Evolutionary conservation across 1,140 invertebrate species (phyloP).

Genomic region (Berghia stephanieae): DNA sequence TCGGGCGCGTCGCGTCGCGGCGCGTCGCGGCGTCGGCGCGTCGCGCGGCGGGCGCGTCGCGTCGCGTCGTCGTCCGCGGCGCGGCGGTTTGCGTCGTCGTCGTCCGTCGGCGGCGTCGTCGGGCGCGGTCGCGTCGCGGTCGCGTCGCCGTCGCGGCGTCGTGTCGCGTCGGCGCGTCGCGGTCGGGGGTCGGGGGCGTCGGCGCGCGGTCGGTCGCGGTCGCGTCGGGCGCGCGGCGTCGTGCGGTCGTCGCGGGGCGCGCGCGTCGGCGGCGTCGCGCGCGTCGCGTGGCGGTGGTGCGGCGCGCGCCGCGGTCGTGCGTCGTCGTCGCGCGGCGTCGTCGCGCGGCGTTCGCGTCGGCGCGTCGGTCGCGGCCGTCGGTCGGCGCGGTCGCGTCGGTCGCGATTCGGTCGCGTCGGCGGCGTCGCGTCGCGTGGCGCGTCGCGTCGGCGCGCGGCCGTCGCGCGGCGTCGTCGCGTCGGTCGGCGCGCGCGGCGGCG

Average conservation of each 20-base stretch:
- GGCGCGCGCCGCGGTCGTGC: background rate
- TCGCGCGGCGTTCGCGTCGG: background rate
- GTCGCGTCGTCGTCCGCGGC: background rate
- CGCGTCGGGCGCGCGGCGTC: background rate
- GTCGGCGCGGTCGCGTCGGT: background rate
- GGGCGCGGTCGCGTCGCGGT: background rate
- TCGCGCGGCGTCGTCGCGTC: conserved; percentile 8
- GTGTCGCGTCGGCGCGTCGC: background rate
- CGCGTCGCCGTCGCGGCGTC: background rate
- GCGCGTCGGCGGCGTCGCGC: background rate
- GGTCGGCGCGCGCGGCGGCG: background rate
- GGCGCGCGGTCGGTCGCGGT: background rate
- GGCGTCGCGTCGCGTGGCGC: background rate
- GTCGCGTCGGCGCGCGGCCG: conserved; percentile 1
- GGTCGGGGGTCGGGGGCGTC: background rate
- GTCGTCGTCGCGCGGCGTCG: background rate
- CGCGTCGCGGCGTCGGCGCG: background rate
- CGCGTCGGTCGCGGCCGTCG: background rate
- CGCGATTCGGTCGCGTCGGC: background rate
- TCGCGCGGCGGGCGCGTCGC: background rate
- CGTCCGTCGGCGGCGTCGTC: background rate
- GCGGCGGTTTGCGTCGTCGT: background rate
- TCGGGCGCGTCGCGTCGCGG: background rate
- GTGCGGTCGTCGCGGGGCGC: background rate
- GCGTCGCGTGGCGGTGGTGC: background rate